A percentile compares a stretch with the other conserved stretches of the same genome.
Evolutionary conservation across 2,113 vertebrate species (phyloP).

Genomic region (Coturnix japonica): DNA sequence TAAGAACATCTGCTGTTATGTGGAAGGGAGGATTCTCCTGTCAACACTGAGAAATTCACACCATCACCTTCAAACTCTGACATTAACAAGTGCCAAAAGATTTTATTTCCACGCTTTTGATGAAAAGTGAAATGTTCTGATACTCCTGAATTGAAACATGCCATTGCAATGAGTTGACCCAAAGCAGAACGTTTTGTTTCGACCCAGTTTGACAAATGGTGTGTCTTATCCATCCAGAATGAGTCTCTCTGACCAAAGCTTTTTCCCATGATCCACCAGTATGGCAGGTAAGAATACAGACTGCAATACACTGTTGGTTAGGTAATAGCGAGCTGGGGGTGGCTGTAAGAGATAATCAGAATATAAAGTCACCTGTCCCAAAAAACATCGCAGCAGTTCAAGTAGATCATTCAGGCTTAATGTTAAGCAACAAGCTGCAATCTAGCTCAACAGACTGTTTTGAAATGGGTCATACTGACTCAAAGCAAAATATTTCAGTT

Average conservation of each 20-base stretch:
- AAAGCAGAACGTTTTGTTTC: background rate
- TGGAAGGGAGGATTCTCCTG: background rate
- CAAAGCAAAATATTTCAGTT: conserved; percentile 46
- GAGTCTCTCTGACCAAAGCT: background rate
- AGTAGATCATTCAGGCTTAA: background rate
- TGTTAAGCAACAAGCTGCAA: conserved; percentile 6
- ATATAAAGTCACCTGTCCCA: background rate
- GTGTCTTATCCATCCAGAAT: background rate
- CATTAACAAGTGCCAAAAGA: background rate
- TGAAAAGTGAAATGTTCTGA: background rate
- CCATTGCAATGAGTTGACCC: background rate
- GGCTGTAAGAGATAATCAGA: background rate
- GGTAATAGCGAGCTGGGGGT: background rate
- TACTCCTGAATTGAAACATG: background rate
- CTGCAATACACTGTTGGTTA: background rate
- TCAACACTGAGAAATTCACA: background rate
- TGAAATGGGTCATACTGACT: conserved; percentile 25
- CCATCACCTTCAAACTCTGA: background rate
- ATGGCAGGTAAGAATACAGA: background rate
- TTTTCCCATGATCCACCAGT: background rate
- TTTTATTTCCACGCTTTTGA: background rate
- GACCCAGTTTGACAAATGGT: background rate
- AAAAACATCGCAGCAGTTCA: background rate
- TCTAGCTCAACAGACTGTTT: conserved; percentile 21
- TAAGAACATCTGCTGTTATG: background rate